phyloP scores from a whole-genome alignment of 2,888 invertebrate genomes.

The Phalera bucephala region DNA sequence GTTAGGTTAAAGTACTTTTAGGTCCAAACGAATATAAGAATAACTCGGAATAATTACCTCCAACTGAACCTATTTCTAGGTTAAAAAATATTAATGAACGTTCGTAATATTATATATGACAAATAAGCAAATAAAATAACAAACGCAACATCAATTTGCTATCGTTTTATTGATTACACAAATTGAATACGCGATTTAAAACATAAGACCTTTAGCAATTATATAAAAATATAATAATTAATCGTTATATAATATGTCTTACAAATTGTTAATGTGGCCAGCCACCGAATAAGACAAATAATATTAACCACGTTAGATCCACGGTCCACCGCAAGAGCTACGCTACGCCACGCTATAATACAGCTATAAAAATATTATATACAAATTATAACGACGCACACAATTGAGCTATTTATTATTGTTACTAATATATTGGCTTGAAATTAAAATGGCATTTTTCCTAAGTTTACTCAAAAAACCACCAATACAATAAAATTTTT shows the following conservation, averaged over 20 bases:
- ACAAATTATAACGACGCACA: background rate
- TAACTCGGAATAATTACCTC: too few relatives aligned
- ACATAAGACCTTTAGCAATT: slow-evolving; percentile 61
- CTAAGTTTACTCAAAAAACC: too few relatives aligned
- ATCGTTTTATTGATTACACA: slow-evolving; percentile 79
- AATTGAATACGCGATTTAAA: slow-evolving; percentile 73
- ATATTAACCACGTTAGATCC: slow-evolving; percentile 32
- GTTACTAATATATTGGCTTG: too few relatives aligned
- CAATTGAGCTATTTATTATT: slow-evolving; percentile 2
- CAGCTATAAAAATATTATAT: slow-evolving; percentile 2
- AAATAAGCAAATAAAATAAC: slow-evolving; percentile 43
- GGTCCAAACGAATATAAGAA: too few relatives aligned
- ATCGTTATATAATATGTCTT: slow-evolving; percentile 54
- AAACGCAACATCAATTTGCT: slow-evolving; percentile 65
- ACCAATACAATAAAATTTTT: too few relatives aligned
- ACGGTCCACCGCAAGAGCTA: slow-evolving; percentile 32
- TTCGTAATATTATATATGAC: slow-evolving; percentile 3
- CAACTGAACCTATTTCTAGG: too few relatives aligned
- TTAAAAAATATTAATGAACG: too few relatives aligned
- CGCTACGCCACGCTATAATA: slow-evolving; percentile 7
- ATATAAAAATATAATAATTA: slow-evolving; percentile 64
- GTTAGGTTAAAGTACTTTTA: too few relatives aligned
- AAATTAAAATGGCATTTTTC: too few relatives aligned
- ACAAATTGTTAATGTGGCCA: slow-evolving; percentile 71
- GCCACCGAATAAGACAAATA: slow-evolving; percentile 65